Percentiles rank a stretch among this genome's conserved stretches.
Evolutionary conservation across 1,140 invertebrate species (phyloP).

Genomic region (Drosophila pruinosa): DNA sequence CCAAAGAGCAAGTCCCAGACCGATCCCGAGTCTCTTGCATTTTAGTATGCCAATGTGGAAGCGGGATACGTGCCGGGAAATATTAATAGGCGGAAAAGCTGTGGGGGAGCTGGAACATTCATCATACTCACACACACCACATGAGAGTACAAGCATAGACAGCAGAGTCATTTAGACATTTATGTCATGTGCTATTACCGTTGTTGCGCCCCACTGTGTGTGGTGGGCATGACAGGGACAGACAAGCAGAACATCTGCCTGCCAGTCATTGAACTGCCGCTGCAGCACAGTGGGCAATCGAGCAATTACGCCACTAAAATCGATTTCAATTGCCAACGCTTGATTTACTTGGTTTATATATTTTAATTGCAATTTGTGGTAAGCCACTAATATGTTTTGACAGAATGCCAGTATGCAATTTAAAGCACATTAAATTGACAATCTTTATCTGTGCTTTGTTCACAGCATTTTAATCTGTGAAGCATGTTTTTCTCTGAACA

Average conservation of each 20-base stretch:
- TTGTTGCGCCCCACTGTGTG: constrained; percentile 52
- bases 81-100: constrained; percentile 77
- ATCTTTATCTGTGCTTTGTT: not conserved
- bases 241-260: constrained; percentile 53
- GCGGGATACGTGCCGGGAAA: constrained; percentile 64
- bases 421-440: not conserved
- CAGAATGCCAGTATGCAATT: not conserved
- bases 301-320: not conserved
- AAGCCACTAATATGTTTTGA: not conserved
- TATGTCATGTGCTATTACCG: constrained; percentile 65
- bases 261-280: constrained; percentile 66
- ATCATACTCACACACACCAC: not conserved
- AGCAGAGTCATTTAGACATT: constrained; percentile 50
- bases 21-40: constrained; percentile 1
- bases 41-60: constrained; percentile 55
- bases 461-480: not conserved
- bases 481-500: not conserved
- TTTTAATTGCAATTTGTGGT: constrained; percentile 11
- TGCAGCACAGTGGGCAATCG: constrained; percentile 31
- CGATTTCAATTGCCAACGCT: not conserved
- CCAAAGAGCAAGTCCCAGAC: constrained; percentile 6
- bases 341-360: not conserved
- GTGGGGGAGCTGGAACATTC: constrained; percentile 33
- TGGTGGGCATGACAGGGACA: constrained; percentile 18
- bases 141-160: not conserved